phyloP scores from a whole-genome alignment of 2,113 vertebrate species.

The Mungos mungo region DNA sequence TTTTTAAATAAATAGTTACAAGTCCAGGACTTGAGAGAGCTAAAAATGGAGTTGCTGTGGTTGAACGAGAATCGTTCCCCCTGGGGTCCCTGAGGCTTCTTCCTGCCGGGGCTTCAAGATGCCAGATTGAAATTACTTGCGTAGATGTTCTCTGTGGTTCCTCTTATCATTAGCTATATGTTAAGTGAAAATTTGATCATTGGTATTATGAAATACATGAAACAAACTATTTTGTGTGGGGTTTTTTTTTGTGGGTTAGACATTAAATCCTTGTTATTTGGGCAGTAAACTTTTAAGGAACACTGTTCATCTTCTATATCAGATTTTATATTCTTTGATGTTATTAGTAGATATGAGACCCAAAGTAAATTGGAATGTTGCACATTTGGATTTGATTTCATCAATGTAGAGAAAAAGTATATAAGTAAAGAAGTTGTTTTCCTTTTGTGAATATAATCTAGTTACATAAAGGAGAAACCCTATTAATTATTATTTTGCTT shows the following conservation, averaged over 20 bases:
- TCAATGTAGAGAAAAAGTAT: not conserved
- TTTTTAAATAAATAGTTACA: not conserved
- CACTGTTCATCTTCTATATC: not conserved
- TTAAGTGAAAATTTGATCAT: constrained; percentile 14
- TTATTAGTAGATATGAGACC: not conserved
- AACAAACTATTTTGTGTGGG: not conserved
- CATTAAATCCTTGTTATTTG: constrained; percentile 25
- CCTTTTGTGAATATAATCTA: constrained; percentile 13
- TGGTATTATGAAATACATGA: not conserved
- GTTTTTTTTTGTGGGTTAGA: not conserved
- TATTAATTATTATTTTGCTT: constrained; percentile 21
- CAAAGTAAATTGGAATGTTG: not conserved
- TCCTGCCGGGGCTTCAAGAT: not conserved
- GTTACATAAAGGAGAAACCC: not conserved
- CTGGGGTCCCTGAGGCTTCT: not conserved
- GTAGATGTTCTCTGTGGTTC: not conserved
- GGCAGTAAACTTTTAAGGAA: not conserved
- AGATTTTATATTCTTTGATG: not conserved
- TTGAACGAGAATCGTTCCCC: not conserved
- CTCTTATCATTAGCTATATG: not conserved
- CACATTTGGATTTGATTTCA: constrained; percentile 23
- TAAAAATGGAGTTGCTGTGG: not conserved
- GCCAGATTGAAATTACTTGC: not conserved
- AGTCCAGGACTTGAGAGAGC: not conserved
- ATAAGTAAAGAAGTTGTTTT: constrained; percentile 4